Evolutionary conservation across 1,140 invertebrate species (phyloP).

Genomic region (Platyscapa corneri): DNA sequence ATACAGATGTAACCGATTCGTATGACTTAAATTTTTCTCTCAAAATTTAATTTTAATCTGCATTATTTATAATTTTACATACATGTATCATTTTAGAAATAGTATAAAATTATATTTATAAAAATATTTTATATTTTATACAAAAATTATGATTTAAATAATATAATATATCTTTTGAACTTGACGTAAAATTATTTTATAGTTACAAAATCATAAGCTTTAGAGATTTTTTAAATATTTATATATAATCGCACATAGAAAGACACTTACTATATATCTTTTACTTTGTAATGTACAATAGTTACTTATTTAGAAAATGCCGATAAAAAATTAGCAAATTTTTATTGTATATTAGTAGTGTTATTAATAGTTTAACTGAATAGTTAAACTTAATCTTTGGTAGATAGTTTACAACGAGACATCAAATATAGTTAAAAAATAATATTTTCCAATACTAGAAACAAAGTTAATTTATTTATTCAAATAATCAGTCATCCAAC

Average conservation of each 20-base stretch:
- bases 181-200: too few species aligned
- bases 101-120: too few species aligned
- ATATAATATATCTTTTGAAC: too few species aligned
- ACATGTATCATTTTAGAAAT: too few species aligned
- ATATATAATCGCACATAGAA: conserved; percentile 21
- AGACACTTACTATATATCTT: conserved; percentile 44
- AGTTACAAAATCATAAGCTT: background rate
- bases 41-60: background rate
- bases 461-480: conserved; percentile 24
- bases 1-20: background rate
- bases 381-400: conserved; percentile 34
- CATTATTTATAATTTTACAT: background rate
- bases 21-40: background rate
- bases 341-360: conserved; percentile 32
- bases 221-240: conserved; percentile 27
- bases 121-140: too few species aligned
- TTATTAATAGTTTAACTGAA: conserved; percentile 16
- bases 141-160: too few species aligned
- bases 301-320: conserved; percentile 36
- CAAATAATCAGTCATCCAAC: conserved; percentile 42
- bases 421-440: background rate
- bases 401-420: background rate
- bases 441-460: conserved; percentile 30
- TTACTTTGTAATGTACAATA: conserved; percentile 50
- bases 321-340: conserved; percentile 8